phyloP scores from a whole-genome alignment of 1,140 invertebrate species.

The Heterodera carotae region DNA sequence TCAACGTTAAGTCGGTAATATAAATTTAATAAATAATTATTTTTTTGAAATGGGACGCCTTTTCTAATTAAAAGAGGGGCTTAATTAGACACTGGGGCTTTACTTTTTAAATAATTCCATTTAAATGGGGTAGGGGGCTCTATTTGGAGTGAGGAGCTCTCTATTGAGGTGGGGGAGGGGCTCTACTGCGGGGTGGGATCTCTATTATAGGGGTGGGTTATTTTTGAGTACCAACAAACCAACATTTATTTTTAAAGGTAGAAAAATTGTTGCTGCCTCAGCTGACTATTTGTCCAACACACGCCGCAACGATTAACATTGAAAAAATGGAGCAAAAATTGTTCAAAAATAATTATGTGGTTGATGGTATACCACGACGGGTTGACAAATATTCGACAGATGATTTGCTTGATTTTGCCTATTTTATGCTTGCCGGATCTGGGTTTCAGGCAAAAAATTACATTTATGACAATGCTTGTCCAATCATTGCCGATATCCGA shows the following conservation, averaged over 20 bases:
- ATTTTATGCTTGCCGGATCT: slow-evolving; percentile 42
- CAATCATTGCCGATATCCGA: too few species aligned
- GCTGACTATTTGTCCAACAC: slow-evolving; percentile 37
- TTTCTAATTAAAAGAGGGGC: too few species aligned
- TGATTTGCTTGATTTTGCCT: slow-evolving; percentile 39
- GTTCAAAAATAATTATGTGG: slow-evolving; percentile 22
- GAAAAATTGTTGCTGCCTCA: slow-evolving; percentile 44
- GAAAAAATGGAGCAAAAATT: slow-evolving; percentile 25
- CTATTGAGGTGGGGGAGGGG: too few species aligned
- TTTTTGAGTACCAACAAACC: too few species aligned
- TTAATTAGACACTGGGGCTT: too few species aligned
- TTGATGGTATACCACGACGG: too few species aligned
- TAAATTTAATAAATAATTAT: neutral
- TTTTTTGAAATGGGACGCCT: too few species aligned
- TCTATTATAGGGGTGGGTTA: too few species aligned
- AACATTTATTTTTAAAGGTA: slow-evolving; percentile 28
- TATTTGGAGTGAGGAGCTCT: too few species aligned
- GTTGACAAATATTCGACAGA: slow-evolving; percentile 7
- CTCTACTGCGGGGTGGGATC: too few species aligned
- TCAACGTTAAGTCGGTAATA: slow-evolving; percentile 35
- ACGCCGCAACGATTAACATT: slow-evolving; percentile 31
- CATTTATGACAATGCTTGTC: slow-evolving; percentile 16
- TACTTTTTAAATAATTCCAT: too few species aligned
- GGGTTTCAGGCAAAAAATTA: slow-evolving; percentile 31
- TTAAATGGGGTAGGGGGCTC: too few species aligned